Conservation (phyloP, 1,140 invertebrate genomes). For the Orchestia grillus region DNA sequence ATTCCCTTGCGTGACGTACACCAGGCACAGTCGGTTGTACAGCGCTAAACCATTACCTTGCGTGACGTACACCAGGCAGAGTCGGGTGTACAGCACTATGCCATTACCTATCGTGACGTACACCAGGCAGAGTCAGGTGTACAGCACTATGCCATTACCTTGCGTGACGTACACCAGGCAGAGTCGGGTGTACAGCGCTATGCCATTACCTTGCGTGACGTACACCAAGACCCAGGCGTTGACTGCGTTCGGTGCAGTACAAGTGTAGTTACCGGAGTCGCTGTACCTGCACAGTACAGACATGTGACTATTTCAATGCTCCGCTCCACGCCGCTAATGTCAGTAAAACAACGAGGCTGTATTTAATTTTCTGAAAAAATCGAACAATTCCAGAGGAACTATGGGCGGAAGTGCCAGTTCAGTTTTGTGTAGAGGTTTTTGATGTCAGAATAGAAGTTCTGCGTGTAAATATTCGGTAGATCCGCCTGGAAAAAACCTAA, state of each 20-base stretch:
- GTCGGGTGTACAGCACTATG: too few species aligned
- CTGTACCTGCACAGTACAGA: conserved; percentile 29
- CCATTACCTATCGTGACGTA: conserved; percentile 18
- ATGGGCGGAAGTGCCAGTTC: too few species aligned
- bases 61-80: not conserved
- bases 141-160: not conserved
- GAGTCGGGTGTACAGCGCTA: too few species aligned
- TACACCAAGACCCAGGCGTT: conserved; percentile 48
- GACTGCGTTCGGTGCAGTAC: conserved; percentile 29
- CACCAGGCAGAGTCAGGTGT: too few species aligned
- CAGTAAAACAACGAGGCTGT: not conserved
- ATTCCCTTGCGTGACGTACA: conserved; percentile 18
- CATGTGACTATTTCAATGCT: not conserved
- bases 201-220: conserved; percentile 52
- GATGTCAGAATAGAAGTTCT: not conserved
- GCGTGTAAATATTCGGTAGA: not conserved
- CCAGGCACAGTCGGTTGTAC: too few species aligned
- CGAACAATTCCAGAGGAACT: not conserved
- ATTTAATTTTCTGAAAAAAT: not conserved
- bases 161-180: not conserved
- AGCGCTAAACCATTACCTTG: conserved; percentile 4
- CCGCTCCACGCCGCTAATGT: not conserved
- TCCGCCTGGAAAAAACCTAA: not conserved
- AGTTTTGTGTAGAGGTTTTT: not conserved
- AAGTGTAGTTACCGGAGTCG: conserved; percentile 58